Conservation (phyloP, 2,888 invertebrate species). For the Neoascia interrupta region DNA sequence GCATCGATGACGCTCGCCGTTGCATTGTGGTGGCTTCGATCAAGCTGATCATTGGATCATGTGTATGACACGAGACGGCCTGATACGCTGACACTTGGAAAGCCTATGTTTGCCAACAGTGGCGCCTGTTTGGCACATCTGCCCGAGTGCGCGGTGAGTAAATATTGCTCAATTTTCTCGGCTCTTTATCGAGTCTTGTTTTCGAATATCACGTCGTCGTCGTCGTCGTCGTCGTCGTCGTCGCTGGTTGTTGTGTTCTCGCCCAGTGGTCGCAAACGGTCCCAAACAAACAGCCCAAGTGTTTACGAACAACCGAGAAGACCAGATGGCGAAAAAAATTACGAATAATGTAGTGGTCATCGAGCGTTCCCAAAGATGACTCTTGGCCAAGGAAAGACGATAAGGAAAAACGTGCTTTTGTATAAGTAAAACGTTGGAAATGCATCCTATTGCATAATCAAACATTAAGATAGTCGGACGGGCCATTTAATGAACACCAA, state of each 20-base stretch:
- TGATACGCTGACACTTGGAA: constrained; percentile 9
- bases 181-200: constrained; percentile 17
- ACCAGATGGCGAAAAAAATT: constrained; percentile 35
- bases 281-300: constrained; percentile 38
- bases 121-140: constrained; percentile 59
- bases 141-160: constrained; percentile 21
- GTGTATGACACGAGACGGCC: background rate
- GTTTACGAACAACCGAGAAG: constrained; percentile 34
- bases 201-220: constrained; percentile 43
- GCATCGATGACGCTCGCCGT: constrained; percentile 2
- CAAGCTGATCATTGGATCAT: constrained; percentile 55
- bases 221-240: no score
- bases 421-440: no score
- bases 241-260: constrained; percentile 37
- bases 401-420: no score
- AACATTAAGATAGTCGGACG: no score
- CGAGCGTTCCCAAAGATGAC: no score
- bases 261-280: constrained; percentile 20
- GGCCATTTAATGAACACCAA: no score
- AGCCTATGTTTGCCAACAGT: constrained; percentile 45
- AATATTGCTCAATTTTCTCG: constrained; percentile 51
- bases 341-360: constrained; percentile 22
- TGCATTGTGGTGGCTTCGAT: constrained; percentile 21
- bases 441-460: no score
- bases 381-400: no score